Evolutionary conservation across 2,888 invertebrate genomes (phyloP), one percentile per base, ranked within the genome.

Genomic region (Diarsia mendica): DNA sequence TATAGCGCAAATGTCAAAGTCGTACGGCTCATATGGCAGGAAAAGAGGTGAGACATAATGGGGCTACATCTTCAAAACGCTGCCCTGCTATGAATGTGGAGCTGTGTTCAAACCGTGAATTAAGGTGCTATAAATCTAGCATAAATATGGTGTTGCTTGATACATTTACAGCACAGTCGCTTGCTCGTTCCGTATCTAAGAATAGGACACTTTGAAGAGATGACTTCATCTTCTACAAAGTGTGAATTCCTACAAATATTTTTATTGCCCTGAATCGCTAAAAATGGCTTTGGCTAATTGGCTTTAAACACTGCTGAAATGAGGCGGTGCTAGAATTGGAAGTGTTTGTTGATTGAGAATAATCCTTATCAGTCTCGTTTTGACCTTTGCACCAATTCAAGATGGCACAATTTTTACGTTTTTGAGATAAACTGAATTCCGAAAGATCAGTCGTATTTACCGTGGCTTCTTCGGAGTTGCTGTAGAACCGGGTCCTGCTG

Each of bases 391-490:
- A 28, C 46, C 46, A 48, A 48, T 69, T 48, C 15, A 46, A 46
- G 20, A 28, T 66, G 33, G 28, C 20, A 66, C 28, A 23, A 28
- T 28, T 8, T 39, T 39, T 58, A 9, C 8, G 28, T 58, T 15
- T 15, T 13, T 9, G 10, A 33, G 60, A 33, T 9, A 60, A 33
- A 28, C 60, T 18, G 60, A 60, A 18, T 60, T 18, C 33, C 9
- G 18, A 18, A 18, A 28, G 48, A 1, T 23, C n/a, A n/a, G 13
- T 58, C 20, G 20, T 23, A 79, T 84, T 77, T 90, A 95, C 96
- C 86, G 91, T 89, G 33, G 91, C 87, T 23, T 96, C 95, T 58
- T 95, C 94, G 0, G 93, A 92, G 64, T 86, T 84, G 75, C 90
- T 88, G 73, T 93, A 93, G 85, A 94, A 92, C 66, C 91, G 90